These are phyloP conservation scores for Standfussiana lucernea DNA, from an alignment of 2,888 invertebrate genomes.

Conservation along the genomic window DNA sequence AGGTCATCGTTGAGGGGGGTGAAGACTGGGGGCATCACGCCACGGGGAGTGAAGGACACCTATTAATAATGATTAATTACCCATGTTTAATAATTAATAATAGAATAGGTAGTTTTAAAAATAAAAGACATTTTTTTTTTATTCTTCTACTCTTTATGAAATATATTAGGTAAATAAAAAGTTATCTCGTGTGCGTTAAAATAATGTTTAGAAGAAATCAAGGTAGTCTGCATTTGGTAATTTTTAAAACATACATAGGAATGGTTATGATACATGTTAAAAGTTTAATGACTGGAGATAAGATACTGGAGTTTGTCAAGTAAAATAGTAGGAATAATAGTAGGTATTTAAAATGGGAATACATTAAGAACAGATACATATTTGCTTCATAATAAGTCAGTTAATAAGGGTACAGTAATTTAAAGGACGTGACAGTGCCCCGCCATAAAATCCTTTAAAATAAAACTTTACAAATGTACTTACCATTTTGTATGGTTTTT, in stretches of 20 bases:
- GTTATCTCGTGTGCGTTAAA: background rate
- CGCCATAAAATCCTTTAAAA: background rate
- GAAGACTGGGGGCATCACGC: conserved; percentile 93
- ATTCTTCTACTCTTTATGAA: background rate
- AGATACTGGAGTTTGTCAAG: background rate
- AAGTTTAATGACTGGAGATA: background rate
- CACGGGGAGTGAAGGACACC: conserved; percentile 89
- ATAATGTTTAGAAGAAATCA: background rate
- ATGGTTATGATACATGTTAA: background rate
- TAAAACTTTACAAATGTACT: conserved; percentile 37
- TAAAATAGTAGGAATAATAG: background rate
- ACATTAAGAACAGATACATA: background rate
- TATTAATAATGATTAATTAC: too few relatives aligned
- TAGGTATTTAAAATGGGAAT: background rate
- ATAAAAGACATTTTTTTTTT: background rate
- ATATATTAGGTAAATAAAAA: background rate
- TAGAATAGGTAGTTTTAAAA: background rate
- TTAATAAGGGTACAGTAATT: background rate
- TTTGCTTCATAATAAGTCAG: background rate
- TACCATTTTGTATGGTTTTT: conserved; percentile 63
- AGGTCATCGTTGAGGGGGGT: conserved; percentile 92
- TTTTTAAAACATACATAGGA: background rate
- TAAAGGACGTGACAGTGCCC: background rate
- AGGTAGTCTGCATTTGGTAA: background rate
- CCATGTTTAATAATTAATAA: too few relatives aligned